Base-by-base conservation (phyloP, 2,888 invertebrate species). In the Amphipoea oculea region DNA sequence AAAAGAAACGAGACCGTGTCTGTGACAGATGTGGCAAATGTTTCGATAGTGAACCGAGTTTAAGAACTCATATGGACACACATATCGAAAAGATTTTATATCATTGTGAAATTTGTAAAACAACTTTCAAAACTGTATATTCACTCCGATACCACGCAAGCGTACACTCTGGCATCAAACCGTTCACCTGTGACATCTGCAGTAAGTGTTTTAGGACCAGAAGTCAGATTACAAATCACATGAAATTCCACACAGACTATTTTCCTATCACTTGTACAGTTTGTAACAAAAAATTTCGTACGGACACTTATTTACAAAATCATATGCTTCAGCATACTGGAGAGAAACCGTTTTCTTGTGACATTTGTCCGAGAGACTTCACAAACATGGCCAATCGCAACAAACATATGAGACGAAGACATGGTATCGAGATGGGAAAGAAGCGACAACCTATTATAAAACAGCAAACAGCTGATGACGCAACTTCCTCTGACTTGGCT, bases 321-420 rank as follows among this genome's bases (percentile, higher is more conserved):
- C 98, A 98, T 92, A 92, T 98, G 65, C 96, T 98, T 48, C 97
- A 98, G 86, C 98, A 98, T 89, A 97, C 97, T 0, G 97, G 97
- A 0, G 97, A 97, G 74, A 96, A 98, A 72, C 98, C 98, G 0
- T 98, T 98, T 91, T 97, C 98, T 0, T 98, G 98, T 89, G 91
- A 97, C 17, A 97, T 98, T 82, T 98, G 98, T 91, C 97, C 97
- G 88, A 88, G 93, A 54, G 92, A 98, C 88, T 98, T 98, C 89
- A 98, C 98, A 0, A 98, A 98, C 92, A 98, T 98, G 98, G 97
- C 98, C 0, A 98, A 98, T 94, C 98, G 98, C 89, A 98, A 98
- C 90, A 98, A 98, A 89, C 98, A 98, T 90, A 98, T 98, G 98
- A 98, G 98, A 92, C 95, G 98, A n/a, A 96, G 97, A 36, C 98